Evolutionary conservation across 2,888 invertebrate species (phyloP).

Genomic region (Drosophila helvetica): DNA sequence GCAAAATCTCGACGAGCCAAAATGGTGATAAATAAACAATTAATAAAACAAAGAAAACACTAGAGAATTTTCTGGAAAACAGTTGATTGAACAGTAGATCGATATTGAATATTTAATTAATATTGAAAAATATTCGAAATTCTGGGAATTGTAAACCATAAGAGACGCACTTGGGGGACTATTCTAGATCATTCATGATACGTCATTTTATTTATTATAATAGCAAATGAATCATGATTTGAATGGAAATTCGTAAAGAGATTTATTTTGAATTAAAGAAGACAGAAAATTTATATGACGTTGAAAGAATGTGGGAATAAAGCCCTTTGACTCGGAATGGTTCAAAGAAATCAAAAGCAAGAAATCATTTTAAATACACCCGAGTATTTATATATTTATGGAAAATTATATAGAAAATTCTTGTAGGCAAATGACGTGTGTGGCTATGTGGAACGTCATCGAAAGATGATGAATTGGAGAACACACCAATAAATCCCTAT

Average conservation of each 20-base stretch:
- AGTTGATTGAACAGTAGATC: not conserved
- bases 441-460: not conserved
- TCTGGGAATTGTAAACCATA: not conserved
- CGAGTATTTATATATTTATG: not conserved
- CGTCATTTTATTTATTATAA: too few relatives aligned
- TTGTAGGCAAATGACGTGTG: too few relatives aligned
- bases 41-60: not conserved
- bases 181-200: not conserved
- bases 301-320: too few relatives aligned
- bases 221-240: too few relatives aligned
- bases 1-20: constrained; percentile 8
- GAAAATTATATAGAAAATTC: too few relatives aligned
- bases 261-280: too few relatives aligned
- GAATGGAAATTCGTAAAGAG: not conserved
- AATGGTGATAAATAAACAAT: not conserved
- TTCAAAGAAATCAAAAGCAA: not conserved
- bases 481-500: not conserved
- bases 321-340: not conserved
- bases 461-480: not conserved
- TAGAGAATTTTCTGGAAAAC: not conserved
- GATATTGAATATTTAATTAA: too few relatives aligned
- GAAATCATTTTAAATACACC: too few relatives aligned
- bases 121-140: not conserved
- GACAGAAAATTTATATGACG: too few relatives aligned
- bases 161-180: not conserved